Evolutionary conservation across 1,140 invertebrate species (phyloP), one percentile per base, ranked within the genome.

Genomic region (Heterodera schachtii): DNA sequence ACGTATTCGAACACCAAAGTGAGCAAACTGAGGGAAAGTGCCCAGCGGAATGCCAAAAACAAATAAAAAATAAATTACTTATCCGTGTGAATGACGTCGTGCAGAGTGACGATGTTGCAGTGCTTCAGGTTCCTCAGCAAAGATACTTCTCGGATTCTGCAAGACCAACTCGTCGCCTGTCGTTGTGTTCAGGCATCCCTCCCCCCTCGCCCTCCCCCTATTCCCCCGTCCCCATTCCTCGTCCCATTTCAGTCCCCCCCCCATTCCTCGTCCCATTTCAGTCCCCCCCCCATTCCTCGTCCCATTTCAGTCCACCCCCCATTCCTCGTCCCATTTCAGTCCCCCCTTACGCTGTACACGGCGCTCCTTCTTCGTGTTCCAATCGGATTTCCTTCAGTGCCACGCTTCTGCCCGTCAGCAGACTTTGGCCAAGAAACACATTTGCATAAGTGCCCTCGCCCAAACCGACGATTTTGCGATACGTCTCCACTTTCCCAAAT

Each of bases 291-390:
- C 31, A 31, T 31, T 31, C 31, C 31, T 31, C 31, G 31, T 31
- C 31, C 31, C 0, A 31, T 31, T 31, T 31, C 31, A 31, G 31
- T 31, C 31, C n/a, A n/a, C n/a, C 31, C 31, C 31, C 31, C 31
- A 31, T 31, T 31, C 31, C 31, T 31, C 31, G 31, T 31, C 31
- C 31, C 0, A 31, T 31, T 31, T 4, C 21, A 13, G 46, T 31
- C 41, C 3, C 19, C 31, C 31, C 44, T 78, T 67, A 78, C 76
- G 93, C 93, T 76, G 93, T 94, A 89, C 94, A 94, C 8, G 93
- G 93, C 52, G 93, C 93, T 8, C 93, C 93, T 90, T 94, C 93
- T 86, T 94, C 93, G 87, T 94, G 93, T 87, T 94, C 93, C 75
- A 94, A 88, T 8, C 93, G 90, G 82, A 94, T 94, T 90, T 94